Evolutionary conservation across 2,888 invertebrate species (phyloP).

Genomic region (Tenthredo mesomela): DNA sequence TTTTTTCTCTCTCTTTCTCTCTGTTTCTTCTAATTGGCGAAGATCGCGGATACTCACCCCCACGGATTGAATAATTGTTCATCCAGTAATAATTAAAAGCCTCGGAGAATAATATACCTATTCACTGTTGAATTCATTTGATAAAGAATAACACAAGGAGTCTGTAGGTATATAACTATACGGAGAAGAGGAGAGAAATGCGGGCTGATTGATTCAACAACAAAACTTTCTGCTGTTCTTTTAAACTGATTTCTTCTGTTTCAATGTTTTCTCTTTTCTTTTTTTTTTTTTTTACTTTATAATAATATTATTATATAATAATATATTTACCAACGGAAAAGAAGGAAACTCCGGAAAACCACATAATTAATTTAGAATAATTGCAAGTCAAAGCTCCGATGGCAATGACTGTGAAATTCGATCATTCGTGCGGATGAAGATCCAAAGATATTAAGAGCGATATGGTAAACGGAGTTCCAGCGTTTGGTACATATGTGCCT

Average conservation of each 20-base stretch:
- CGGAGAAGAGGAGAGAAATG: background rate
- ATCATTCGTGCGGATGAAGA: too few relatives aligned
- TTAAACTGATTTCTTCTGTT: background rate
- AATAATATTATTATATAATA: too few relatives aligned
- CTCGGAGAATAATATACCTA: background rate
- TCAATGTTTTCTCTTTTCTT: too few relatives aligned
- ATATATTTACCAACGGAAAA: background rate
- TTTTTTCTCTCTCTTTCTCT: background rate
- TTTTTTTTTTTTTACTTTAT: too few relatives aligned
- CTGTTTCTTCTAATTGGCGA: background rate
- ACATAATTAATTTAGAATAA: background rate
- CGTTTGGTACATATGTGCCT: background rate
- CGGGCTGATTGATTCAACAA: constrained; percentile 11
- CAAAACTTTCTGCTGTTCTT: background rate
- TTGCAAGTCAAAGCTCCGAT: background rate
- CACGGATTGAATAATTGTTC: background rate
- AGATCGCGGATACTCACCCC: too few relatives aligned
- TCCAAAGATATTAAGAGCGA: too few relatives aligned
- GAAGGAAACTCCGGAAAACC: background rate
- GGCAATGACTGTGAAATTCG: background rate
- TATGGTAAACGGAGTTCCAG: background rate
- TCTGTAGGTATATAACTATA: background rate
- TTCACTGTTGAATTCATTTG: background rate
- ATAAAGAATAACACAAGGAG: background rate
- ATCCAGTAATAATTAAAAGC: background rate